phyloP scores from a whole-genome alignment of 1,140 invertebrate species.

The Sarcophaga bullata region DNA sequence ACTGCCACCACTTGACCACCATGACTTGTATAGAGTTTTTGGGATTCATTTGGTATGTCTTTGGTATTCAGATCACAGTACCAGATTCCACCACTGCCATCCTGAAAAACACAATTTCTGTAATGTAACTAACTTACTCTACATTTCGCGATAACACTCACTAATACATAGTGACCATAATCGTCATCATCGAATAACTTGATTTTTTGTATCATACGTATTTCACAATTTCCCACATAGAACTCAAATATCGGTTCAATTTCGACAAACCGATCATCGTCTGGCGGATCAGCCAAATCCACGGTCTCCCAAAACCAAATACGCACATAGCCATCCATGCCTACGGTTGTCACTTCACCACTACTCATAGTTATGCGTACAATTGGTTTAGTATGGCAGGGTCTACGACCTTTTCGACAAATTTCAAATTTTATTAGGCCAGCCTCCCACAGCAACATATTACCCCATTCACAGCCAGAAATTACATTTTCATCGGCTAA shows the following conservation, averaged over 20 bases:
- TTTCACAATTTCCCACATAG: slow-evolving; percentile 57
- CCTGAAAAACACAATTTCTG: slow-evolving; percentile 62
- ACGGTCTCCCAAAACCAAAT: slow-evolving; percentile 90
- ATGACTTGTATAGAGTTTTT: slow-evolving; percentile 77
- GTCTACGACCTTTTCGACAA: slow-evolving; percentile 73
- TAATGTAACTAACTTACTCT: not conserved
- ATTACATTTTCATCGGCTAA: slow-evolving; percentile 89
- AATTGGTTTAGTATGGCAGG: slow-evolving; percentile 79
- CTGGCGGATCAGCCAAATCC: slow-evolving; percentile 80
- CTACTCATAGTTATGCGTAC: slow-evolving; percentile 77
- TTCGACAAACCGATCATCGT: slow-evolving; percentile 81
- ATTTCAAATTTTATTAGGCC: slow-evolving; percentile 86
- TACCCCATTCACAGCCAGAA: slow-evolving; percentile 89
- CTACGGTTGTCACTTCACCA: slow-evolving; percentile 73
- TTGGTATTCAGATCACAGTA: slow-evolving; percentile 78
- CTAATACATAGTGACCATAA: slow-evolving; percentile 58
- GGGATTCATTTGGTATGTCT: slow-evolving; percentile 68
- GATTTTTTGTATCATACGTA: slow-evolving; percentile 57
- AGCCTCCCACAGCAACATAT: slow-evolving; percentile 89
- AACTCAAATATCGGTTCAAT: slow-evolving; percentile 85
- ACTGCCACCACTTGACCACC: slow-evolving; percentile 78
- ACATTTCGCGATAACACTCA: slow-evolving; percentile 30
- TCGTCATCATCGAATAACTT: slow-evolving; percentile 51
- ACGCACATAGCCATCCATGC: slow-evolving; percentile 83
- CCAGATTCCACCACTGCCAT: slow-evolving; percentile 86